Conservation (phyloP, 2,888 invertebrate species). For the Tenthredo scrophulariae region DNA sequence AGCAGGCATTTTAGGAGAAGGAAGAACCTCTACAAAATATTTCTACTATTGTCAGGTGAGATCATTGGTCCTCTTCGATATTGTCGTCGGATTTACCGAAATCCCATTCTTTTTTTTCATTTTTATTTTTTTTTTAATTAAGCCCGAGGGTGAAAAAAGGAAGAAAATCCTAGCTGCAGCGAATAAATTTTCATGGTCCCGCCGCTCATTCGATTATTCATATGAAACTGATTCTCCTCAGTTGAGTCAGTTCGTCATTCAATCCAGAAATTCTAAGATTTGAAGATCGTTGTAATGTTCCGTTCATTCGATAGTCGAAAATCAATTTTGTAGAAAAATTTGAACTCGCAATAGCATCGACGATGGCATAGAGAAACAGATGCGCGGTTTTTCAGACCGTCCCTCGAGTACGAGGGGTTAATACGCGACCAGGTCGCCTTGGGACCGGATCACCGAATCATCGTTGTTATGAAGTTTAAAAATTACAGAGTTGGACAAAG, state of each 20-base stretch:
- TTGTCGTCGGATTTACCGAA: not conserved
- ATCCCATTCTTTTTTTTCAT: too few relatives aligned
- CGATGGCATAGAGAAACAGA: not conserved
- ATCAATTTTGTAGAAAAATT: too few relatives aligned
- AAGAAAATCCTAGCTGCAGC: not conserved
- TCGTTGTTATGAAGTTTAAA: not conserved
- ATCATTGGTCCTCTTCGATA: not conserved
- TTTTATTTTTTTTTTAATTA: not conserved
- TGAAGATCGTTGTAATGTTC: too few relatives aligned
- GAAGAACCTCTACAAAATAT: slow-evolving; percentile 12
- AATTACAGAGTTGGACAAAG: not conserved
- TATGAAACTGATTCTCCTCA: too few relatives aligned
- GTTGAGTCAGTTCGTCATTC: too few relatives aligned
- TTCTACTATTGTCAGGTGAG: slow-evolving; percentile 44
- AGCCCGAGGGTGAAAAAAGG: not conserved
- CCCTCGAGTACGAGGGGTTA: not conserved
- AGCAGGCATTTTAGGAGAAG: slow-evolving; percentile 11
- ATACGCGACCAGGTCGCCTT: not conserved
- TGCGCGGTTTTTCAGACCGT: not conserved
- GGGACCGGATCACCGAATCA: not conserved
- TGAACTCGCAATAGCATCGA: too few relatives aligned
- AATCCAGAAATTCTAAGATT: too few relatives aligned
- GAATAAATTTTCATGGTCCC: not conserved
- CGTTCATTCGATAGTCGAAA: too few relatives aligned
- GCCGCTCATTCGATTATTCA: not conserved